Base-by-base conservation (phyloP, 2,113 vertebrate species). In the Gavia stellata region DNA sequence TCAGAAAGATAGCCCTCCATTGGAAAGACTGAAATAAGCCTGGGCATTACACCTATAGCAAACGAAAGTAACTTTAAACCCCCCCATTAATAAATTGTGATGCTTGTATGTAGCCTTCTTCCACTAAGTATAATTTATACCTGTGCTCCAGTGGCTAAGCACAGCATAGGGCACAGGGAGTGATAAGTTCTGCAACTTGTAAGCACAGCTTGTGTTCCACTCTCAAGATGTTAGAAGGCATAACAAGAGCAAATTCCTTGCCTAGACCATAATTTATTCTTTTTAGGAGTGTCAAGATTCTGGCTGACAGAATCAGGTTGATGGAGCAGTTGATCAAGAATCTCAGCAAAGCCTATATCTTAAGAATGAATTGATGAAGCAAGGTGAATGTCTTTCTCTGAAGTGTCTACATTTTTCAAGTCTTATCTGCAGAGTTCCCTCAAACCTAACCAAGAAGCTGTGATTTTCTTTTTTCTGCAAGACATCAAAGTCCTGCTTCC, bases 1-100 rank as follows among this genome's bases (percentile, higher is more conserved):
- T 77, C 40, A 74, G 72, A 67, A 62, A 87, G 19, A 21, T 62
- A 82, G 34, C 17, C 12, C 8, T 68, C 6, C 9, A 10, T 66
- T 70, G 85, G 84, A 68, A 94, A 94, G 92, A 42, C 68, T 87
- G 82, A 87, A 94, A 84, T 45, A 81, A 92, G 52, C 24, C 38
- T 88, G 88, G 26, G 33, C 28, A 68, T 87, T 67, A 28, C 33
- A 87, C 61, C 63, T 77, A 29, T 21, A 66, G 36, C 40, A 70
- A 93, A 70, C 44, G 71, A 90, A 89, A 91, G 81, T 70, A 20
- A 63, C 29, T 95, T 90, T 29, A 62, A 65, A 87, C 55, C 33
- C 31, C 15, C 20, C 20, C 11, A 31, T 53, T 81, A 77, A 67
- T 62, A 77, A 88, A 74, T 42, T 73, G 53, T 17, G 16, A 7